phyloP scores from a whole-genome alignment of 2,888 invertebrate genomes.

The Poecilobothrus nobilitatus region DNA sequence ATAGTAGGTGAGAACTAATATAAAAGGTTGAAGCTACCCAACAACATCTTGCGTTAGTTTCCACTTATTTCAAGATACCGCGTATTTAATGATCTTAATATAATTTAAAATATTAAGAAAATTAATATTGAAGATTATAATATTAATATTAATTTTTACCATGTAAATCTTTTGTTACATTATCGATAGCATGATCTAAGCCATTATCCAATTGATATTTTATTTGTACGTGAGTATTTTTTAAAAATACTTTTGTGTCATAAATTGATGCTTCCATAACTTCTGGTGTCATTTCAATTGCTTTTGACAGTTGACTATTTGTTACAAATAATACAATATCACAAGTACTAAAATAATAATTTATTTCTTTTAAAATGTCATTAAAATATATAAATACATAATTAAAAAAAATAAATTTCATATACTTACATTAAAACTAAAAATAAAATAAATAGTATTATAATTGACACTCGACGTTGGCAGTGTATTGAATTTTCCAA shows the following conservation, averaged over 20 bases:
- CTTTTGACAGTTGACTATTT: conserved; percentile 53
- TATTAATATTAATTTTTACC: too few species aligned
- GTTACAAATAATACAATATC: conserved; percentile 54
- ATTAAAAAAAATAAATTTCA: conserved; percentile 2
- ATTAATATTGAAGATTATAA: too few species aligned
- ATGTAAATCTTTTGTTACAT: conserved; percentile 54
- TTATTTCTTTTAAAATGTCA: conserved; percentile 12
- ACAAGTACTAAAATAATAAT: conserved; percentile 44
- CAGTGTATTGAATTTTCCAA: conserved; percentile 37
- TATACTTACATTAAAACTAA: conserved; percentile 37
- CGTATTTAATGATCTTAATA: too few species aligned
- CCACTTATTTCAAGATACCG: too few species aligned
- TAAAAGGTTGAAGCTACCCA: too few species aligned
- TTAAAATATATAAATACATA: conserved; percentile 10
- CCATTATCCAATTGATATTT: conserved; percentile 49
- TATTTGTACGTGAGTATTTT: conserved; percentile 56
- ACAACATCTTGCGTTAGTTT: too few species aligned
- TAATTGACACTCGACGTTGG: conserved; percentile 35
- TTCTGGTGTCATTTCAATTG: conserved; percentile 49
- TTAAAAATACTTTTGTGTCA: conserved; percentile 54
- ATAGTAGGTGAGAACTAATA: too few species aligned
- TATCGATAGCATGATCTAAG: conserved; percentile 54
- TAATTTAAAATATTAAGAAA: too few species aligned
- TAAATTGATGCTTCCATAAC: conserved; percentile 50
- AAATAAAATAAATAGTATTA: conserved; percentile 39